phyloP scores from a whole-genome alignment of 2,113 vertebrate genomes.

The Trematomus loennbergii region DNA sequence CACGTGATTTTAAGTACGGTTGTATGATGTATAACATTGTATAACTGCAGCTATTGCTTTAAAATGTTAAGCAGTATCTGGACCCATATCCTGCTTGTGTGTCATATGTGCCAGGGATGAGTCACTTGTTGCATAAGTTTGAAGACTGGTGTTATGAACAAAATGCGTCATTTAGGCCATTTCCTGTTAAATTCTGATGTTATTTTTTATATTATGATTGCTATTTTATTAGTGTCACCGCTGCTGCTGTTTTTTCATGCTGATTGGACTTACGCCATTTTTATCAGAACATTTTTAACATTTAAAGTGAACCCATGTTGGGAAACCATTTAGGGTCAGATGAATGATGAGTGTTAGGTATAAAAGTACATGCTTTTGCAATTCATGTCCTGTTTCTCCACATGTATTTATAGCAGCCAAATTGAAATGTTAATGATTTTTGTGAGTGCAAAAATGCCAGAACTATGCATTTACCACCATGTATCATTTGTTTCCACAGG shows the following conservation, averaged over 20 bases:
- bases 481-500: constrained; percentile 82
- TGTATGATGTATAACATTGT: background rate
- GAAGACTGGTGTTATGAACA: constrained; percentile 1
- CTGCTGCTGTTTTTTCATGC: background rate
- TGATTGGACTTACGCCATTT: background rate
- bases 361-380: background rate
- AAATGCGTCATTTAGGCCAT: background rate
- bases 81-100: background rate
- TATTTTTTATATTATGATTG: background rate
- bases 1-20: background rate
- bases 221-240: background rate
- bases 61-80: background rate
- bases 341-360: background rate
- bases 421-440: too few relatives aligned
- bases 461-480: constrained; percentile 12
- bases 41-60: background rate
- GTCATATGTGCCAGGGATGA: background rate
- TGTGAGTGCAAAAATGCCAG: background rate
- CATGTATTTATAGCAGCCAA: too few relatives aligned
- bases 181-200: constrained; percentile 1
- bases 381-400: too few relatives aligned
- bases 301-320: background rate
- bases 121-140: constrained; percentile 17
- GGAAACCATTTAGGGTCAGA: background rate
- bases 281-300: background rate